A percentile compares a stretch with the other conserved stretches of the same genome.
Conservation (phyloP, 2,888 invertebrate species). For the Nomada fucata region DNA sequence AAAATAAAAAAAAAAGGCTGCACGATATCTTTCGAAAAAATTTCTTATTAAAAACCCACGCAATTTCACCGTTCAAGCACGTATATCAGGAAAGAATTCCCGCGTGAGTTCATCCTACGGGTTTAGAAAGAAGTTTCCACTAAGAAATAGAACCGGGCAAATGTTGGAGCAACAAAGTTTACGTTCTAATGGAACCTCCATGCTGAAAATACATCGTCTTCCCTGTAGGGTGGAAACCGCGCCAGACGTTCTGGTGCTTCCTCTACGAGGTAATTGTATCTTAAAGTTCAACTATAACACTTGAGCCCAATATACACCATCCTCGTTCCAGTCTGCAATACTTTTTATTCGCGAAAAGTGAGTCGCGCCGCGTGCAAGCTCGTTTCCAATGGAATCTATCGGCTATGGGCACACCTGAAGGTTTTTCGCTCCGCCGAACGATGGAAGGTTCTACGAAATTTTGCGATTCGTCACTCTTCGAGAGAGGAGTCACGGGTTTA, state of each 20-base stretch:
- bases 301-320: too few relatives aligned
- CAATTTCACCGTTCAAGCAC: slow-evolving; percentile 13
- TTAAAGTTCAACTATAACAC: too few relatives aligned
- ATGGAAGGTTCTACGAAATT: slow-evolving; percentile 63
- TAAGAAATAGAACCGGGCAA: background rate
- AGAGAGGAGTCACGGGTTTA: slow-evolving; percentile 63
- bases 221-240: slow-evolving; percentile 1
- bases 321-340: too few relatives aligned
- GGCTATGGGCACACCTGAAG: background rate
- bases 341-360: too few relatives aligned
- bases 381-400: background rate
- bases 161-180: slow-evolving; percentile 29
- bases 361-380: background rate
- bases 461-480: slow-evolving; percentile 40
- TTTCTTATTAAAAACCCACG: slow-evolving; percentile 11
- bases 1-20: background rate
- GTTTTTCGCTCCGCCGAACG: slow-evolving; percentile 4
- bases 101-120: slow-evolving; percentile 32
- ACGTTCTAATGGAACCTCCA: background rate
- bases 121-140: slow-evolving; percentile 9
- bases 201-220: slow-evolving; percentile 17
- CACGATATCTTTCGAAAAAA: background rate
- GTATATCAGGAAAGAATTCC: slow-evolving; percentile 17
- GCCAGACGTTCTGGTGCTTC: too few relatives aligned
- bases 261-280: background rate